These are phyloP conservation scores for Scomberomorus guttatus DNA, from an alignment of 2,797 vertebrate species.

Conservation along the genomic window DNA sequence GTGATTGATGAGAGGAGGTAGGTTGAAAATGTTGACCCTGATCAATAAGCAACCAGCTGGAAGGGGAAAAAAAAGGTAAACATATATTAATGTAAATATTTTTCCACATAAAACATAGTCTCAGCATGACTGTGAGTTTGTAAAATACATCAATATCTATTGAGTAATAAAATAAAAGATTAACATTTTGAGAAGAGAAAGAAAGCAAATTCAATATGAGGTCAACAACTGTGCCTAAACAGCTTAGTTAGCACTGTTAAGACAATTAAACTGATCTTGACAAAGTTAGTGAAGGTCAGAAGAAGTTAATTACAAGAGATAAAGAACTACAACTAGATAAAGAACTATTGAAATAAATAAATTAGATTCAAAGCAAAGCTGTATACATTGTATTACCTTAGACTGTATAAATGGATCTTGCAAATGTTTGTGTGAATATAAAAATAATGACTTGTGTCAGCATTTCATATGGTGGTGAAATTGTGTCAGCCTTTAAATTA, in stretches of 20 bases:
- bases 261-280: not conserved
- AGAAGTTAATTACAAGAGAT: too few species aligned
- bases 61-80: not conserved
- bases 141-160: not conserved
- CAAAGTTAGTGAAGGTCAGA: not conserved
- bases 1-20: conserved; percentile 39
- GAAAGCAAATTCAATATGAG: not conserved
- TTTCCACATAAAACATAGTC: not conserved
- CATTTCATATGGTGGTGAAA: too few species aligned
- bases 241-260: not conserved
- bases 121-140: not conserved
- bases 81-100: not conserved
- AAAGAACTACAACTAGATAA: too few species aligned
- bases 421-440: too few species aligned
- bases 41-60: not conserved
- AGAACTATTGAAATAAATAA: not conserved
- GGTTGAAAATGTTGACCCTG: conserved; percentile 25
- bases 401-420: not conserved
- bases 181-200: not conserved
- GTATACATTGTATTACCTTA: not conserved
- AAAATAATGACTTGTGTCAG: too few species aligned
- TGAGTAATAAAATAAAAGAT: not conserved
- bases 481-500: too few species aligned
- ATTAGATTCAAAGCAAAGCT: not conserved
- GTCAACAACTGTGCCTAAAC: not conserved